Conservation (phyloP, 2,888 invertebrate genomes). For the Drosophila yooni region DNA sequence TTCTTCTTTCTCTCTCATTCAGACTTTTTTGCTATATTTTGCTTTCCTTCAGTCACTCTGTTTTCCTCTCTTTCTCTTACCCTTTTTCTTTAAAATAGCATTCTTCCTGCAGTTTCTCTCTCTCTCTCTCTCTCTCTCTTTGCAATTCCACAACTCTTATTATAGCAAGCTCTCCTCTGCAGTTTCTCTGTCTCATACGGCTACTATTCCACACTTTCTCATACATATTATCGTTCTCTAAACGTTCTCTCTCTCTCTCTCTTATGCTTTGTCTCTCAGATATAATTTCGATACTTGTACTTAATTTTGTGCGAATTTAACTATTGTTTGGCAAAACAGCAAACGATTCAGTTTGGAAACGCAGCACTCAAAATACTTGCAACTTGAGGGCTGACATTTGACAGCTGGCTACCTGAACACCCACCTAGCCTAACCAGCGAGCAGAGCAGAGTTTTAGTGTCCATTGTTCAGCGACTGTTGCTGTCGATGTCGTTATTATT, state of each 20-base stretch:
- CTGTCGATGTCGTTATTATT: neutral
- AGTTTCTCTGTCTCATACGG: no score
- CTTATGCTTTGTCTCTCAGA: neutral
- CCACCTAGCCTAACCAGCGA: slow-evolving; percentile 37
- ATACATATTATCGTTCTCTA: neutral
- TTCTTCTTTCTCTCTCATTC: no score
- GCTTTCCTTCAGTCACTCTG: no score
- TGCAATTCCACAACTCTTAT: neutral
- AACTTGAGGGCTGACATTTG: slow-evolving; percentile 9
- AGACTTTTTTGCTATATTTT: no score
- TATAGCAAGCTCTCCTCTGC: no score
- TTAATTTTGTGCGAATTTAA: neutral
- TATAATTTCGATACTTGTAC: neutral
- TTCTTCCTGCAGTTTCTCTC: no score
- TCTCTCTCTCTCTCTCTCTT: neutral
- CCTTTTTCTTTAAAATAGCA: no score
- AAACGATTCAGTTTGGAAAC: slow-evolving; percentile 17
- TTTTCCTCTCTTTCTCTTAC: no score
- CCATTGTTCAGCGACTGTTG: slow-evolving; percentile 27
- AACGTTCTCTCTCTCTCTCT: neutral
- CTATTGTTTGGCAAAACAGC: slow-evolving; percentile 6
- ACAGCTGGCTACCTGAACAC: slow-evolving; percentile 53
- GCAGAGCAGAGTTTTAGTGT: slow-evolving; percentile 22
- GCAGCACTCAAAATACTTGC: neutral
- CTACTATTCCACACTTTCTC: no score